Conservation (phyloP, 2,113 vertebrate species). For the Pseudorasbora parva region DNA sequence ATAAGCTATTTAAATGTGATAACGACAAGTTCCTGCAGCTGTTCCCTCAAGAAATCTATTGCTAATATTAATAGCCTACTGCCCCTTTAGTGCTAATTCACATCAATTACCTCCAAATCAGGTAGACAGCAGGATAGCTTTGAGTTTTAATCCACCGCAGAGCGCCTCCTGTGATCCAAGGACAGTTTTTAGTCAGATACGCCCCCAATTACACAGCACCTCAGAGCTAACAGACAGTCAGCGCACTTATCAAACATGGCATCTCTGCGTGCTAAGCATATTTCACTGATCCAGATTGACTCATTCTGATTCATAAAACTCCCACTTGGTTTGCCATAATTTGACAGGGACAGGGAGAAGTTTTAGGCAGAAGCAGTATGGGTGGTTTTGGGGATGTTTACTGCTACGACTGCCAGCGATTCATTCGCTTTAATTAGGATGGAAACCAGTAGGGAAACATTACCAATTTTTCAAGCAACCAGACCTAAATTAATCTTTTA, state of each 20-base stretch:
- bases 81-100: conserved; percentile 23
- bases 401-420: background rate
- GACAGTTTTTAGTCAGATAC: conserved; percentile 24
- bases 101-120: conserved; percentile 34
- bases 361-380: background rate
- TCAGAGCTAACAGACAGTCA: conserved; percentile 26
- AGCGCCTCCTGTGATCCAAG: conserved; percentile 23
- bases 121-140: background rate
- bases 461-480: background rate
- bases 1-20: background rate
- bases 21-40: background rate
- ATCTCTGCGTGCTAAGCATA: conserved; percentile 19
- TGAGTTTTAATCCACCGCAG: conserved; percentile 21
- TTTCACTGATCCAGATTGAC: conserved; percentile 12
- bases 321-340: background rate
- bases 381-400: background rate
- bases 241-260: conserved; percentile 26
- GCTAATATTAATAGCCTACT: conserved; percentile 30
- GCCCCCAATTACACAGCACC: conserved; percentile 22
- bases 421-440: background rate
- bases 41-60: conserved; percentile 4
- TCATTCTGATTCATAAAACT: conserved; percentile 33
- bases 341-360: conserved; percentile 16
- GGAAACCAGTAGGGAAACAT: background rate
- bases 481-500: background rate